Evolutionary conservation across 2,797 vertebrate species (phyloP).

Genomic region (Liasis olivaceus): DNA sequence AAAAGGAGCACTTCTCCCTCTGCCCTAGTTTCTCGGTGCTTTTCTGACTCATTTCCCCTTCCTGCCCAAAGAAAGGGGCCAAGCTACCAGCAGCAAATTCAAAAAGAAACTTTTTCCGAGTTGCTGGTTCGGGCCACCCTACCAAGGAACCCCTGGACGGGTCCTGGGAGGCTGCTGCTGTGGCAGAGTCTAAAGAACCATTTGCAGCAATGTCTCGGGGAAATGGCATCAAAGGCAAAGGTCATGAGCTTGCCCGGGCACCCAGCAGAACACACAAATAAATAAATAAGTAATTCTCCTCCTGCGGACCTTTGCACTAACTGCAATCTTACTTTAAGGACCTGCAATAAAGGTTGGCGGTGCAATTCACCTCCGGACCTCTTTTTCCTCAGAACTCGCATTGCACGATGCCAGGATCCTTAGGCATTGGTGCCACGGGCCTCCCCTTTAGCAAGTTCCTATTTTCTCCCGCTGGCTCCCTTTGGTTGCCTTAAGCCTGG

Average conservation of each 20-base stretch:
- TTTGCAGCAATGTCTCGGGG: fast-evolving
- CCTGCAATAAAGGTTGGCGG: fast-evolving
- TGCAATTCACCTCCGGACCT: background rate
- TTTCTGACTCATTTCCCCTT: constrained; percentile 60
- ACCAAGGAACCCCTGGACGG: too few relatives aligned
- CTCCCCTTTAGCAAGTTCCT: background rate
- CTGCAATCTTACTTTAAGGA: constrained; percentile 25
- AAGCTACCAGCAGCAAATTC: background rate
- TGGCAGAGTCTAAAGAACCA: fast-evolving
- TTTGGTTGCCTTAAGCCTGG: background rate
- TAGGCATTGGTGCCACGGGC: background rate
- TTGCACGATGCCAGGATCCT: background rate
- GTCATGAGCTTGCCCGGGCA: fast-evolving
- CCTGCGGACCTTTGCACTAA: fast-evolving
- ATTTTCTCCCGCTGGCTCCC: background rate
- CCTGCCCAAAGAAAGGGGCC: background rate
- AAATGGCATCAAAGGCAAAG: background rate
- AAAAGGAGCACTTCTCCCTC: background rate
- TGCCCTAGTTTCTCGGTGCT: constrained; percentile 42
- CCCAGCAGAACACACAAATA: background rate
- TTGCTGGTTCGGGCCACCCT: background rate
- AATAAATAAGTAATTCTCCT: background rate
- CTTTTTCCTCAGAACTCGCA: fast-evolving
- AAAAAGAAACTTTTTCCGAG: fast-evolving
- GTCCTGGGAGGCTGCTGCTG: too few relatives aligned